Evolutionary conservation across 2,113 vertebrate species (phyloP).

Genomic region (Poeciliopsis prolifica): DNA sequence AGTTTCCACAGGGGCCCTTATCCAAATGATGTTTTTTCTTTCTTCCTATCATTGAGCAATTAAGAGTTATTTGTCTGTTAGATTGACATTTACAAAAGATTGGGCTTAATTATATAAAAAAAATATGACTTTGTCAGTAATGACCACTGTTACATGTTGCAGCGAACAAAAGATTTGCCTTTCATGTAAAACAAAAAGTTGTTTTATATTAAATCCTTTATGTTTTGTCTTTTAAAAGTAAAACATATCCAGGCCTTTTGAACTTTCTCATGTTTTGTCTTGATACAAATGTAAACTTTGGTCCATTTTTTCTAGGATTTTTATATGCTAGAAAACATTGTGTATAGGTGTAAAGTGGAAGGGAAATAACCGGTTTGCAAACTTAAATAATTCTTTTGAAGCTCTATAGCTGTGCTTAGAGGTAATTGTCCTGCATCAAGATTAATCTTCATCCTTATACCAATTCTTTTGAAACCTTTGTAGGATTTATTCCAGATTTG

Average conservation of each 20-base stretch:
- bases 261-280: neutral
- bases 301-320: neutral
- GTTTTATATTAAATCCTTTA: constrained; percentile 22
- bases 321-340: neutral
- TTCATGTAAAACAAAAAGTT: constrained; percentile 21
- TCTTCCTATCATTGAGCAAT: constrained; percentile 76
- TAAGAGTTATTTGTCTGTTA: constrained; percentile 82
- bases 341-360: neutral
- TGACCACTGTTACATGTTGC: constrained; percentile 36
- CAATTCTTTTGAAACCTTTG: neutral
- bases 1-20: constrained; percentile 77
- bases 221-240: constrained; percentile 10
- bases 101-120: constrained; percentile 68
- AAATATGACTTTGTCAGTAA: constrained; percentile 60
- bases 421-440: neutral
- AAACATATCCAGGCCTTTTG: neutral
- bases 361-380: neutral
- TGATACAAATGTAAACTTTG: neutral
- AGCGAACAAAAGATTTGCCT: constrained; percentile 34
- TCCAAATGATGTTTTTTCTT: constrained; percentile 73
- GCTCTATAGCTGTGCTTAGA: neutral
- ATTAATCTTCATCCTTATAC: neutral
- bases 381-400: neutral
- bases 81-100: constrained; percentile 80
- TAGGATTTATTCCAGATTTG: neutral